phyloP scores from a whole-genome alignment of 2,888 invertebrate species.

The Dasysyrphus albostriatus region DNA sequence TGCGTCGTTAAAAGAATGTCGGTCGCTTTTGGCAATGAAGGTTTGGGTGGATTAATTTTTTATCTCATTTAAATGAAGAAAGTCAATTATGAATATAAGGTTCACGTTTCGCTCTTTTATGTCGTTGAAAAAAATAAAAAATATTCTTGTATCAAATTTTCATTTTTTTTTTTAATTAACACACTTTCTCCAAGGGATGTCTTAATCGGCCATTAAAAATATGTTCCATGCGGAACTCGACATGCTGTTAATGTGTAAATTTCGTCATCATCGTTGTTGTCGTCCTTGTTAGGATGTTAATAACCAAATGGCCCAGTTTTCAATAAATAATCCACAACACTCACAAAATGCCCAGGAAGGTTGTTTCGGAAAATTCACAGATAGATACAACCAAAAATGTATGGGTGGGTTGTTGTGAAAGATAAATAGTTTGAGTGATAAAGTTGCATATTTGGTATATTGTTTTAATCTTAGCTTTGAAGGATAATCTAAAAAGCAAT shows the following conservation, averaged over 20 bases:
- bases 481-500: no score
- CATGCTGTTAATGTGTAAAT: conserved; percentile 57
- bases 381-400: neutral
- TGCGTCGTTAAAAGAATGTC: neutral
- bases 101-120: neutral
- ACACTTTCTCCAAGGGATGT: conserved; percentile 48
- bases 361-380: conserved; percentile 1
- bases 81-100: conserved; percentile 51
- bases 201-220: conserved; percentile 67
- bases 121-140: neutral
- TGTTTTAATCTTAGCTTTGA: no score
- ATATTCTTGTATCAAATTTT: conserved; percentile 20
- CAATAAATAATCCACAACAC: conserved; percentile 56
- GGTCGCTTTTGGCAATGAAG: neutral
- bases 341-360: neutral
- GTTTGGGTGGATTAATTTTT: conserved; percentile 5
- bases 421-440: conserved; percentile 13
- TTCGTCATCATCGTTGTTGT: conserved; percentile 4
- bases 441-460: neutral
- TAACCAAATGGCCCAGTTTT: conserved; percentile 71
- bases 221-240: conserved; percentile 30
- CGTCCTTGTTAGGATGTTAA: conserved; percentile 43
- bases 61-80: conserved; percentile 28
- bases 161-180: conserved; percentile 53
- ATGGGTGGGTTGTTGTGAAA: conserved; percentile 4